These are phyloP conservation scores for Ypsolopha sequella DNA, from an alignment of 2,888 invertebrate genomes.

Conservation along the genomic window DNA sequence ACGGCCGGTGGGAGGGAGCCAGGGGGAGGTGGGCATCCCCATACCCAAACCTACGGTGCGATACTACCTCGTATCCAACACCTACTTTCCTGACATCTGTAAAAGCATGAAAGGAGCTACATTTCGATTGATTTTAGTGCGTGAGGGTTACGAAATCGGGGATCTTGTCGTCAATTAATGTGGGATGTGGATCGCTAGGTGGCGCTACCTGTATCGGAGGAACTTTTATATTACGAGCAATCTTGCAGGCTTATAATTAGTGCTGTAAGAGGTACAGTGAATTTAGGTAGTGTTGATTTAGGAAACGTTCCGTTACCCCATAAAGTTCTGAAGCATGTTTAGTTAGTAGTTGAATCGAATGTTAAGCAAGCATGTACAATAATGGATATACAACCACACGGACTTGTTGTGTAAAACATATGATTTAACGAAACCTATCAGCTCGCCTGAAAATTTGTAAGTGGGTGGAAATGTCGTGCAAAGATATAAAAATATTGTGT, in stretches of 20 bases:
- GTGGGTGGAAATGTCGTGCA: no score
- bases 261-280: not conserved
- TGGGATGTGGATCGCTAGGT: slow-evolving; percentile 41
- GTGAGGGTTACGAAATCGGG: not conserved
- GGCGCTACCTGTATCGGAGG: slow-evolving; percentile 31
- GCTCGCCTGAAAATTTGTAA: no score
- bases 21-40: slow-evolving; percentile 8
- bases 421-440: no score
- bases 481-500: no score
- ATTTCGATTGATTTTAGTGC: not conserved
- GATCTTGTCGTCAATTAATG: slow-evolving; percentile 11
- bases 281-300: not conserved
- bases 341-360: not conserved
- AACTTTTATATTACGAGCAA: not conserved
- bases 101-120: not conserved
- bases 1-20: slow-evolving; percentile 17
- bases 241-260: not conserved
- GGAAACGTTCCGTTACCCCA: not conserved
- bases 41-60: not conserved
- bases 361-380: not conserved
- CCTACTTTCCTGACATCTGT: not conserved
- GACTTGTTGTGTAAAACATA: no score
- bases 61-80: not conserved
- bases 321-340: not conserved
- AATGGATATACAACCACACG: no score